These are phyloP conservation scores for Suillia variegata DNA, from an alignment of 2,888 invertebrate genomes.

Conservation along the genomic window DNA sequence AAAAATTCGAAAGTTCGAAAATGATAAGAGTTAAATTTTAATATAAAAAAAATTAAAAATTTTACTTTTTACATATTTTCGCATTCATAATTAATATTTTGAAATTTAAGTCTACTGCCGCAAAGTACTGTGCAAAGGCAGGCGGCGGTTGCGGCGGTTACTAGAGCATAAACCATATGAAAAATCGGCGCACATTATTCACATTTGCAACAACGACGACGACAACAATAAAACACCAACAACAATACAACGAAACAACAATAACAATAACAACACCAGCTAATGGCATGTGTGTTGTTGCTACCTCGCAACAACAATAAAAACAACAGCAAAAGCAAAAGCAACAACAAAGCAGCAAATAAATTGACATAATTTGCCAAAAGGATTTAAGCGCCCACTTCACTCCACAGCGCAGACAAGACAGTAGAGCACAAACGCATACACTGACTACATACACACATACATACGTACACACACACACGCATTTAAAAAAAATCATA, in stretches of 20 bases:
- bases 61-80: too few relatives aligned
- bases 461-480: background rate
- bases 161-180: background rate
- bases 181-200: background rate
- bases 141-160: too few relatives aligned
- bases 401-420: too few relatives aligned
- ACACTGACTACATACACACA: background rate
- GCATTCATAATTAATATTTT: too few relatives aligned
- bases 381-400: background rate
- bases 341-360: background rate
- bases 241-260: background rate
- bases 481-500: background rate
- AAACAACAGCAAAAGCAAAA: background rate
- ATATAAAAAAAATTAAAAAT: too few relatives aligned
- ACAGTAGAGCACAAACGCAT: too few relatives aligned
- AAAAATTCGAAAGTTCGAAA: too few relatives aligned
- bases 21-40: too few relatives aligned
- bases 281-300: too few relatives aligned
- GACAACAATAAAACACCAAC: background rate
- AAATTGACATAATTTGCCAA: slow-evolving; percentile 7
- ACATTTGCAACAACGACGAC: background rate
- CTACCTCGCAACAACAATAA: background rate
- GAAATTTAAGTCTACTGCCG: too few relatives aligned
- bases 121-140: background rate
- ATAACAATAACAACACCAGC: background rate